Base-by-base conservation (phyloP, 1,140 invertebrate species). In the Leptopilina boulardi region DNA sequence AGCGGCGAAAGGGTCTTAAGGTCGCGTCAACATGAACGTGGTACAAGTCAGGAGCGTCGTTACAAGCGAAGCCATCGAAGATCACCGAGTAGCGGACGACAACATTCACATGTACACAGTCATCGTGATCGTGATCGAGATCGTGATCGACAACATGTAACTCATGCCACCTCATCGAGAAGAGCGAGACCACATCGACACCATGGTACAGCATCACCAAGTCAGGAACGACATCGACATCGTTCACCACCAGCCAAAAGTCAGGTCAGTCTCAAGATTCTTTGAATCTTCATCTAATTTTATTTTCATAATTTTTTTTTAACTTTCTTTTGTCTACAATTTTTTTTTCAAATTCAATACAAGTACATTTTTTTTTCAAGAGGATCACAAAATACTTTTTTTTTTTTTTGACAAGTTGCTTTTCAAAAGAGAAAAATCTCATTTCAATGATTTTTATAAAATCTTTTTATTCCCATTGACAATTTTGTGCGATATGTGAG, bases 41-140 rank as follows among this genome's bases (percentile, higher is more conserved):
- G 93, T 11, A 93, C 92, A 0, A 93, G 92, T 72, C 92, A 92
- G 42, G 93, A 94, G 82, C 89, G 93, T 3, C 92, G 93, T 8
- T 94, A 93, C 88, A 94, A 94, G 73, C 91, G 93, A 9, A 93
- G 92, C 74, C 91, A 93, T 82, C 90, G 93, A 15, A 89, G 93
- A 73, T 94, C 93, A 19, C 93, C 93, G 4, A 93, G 92, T 34
- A 92, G 92, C 80, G 91, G 91, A 13, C 88, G 92, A n/a, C 91
- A 90, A 75, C 81, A 85, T 41, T 85, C 86, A 2, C 89, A 91
- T 90, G 80, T 91, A 88, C 70, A 92, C 90, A 75, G 87, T 91
- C 75, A 92, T 89, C 76, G 91, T 88, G 85, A 92, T 72, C 78
- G 84, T 72, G 85, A 85, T 75, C 81, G 91, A 47, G 92, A 92